A percentile compares a stretch with the other conserved stretches of the same genome.
phyloP scores from a whole-genome alignment of 1,140 invertebrate species.

The Zaprionus gabonicus region DNA sequence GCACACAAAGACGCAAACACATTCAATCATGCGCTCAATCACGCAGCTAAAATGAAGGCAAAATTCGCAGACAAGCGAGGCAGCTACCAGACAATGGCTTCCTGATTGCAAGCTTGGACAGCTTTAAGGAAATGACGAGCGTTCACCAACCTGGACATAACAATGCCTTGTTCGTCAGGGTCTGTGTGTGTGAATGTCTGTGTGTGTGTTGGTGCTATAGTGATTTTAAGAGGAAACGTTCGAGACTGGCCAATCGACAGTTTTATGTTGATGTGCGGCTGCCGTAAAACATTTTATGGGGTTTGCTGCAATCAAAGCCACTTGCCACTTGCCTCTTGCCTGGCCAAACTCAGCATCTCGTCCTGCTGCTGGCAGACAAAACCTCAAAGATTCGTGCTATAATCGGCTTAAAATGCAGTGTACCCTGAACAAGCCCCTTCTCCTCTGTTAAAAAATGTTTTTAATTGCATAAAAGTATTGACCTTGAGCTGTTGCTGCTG shows the following conservation, averaged over 20 bases:
- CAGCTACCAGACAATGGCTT: slow-evolving; percentile 65
- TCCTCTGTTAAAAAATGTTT: slow-evolving; percentile 6
- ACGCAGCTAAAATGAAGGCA: slow-evolving; percentile 59
- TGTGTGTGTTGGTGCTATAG: slow-evolving; percentile 15
- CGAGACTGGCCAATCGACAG: slow-evolving; percentile 32
- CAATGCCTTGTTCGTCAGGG: neutral
- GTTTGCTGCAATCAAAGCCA: slow-evolving; percentile 31
- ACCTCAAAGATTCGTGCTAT: slow-evolving; percentile 54
- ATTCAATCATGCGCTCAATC: slow-evolving; percentile 76
- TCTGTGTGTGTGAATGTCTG: slow-evolving; percentile 1
- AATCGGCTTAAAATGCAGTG: slow-evolving; percentile 75
- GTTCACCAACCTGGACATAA: slow-evolving; percentile 11
- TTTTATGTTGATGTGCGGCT: slow-evolving; percentile 39
- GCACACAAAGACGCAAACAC: slow-evolving; percentile 26
- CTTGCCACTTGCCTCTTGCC: neutral
- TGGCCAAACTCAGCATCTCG: slow-evolving; percentile 5
- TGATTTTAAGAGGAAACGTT: slow-evolving; percentile 39
- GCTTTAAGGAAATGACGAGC: slow-evolving; percentile 72
- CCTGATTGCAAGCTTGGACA: slow-evolving; percentile 64
- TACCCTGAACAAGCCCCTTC: neutral
- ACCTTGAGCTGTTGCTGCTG: slow-evolving; percentile 11
- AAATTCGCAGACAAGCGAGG: slow-evolving; percentile 30
- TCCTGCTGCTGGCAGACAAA: neutral
- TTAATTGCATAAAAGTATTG: slow-evolving; percentile 10
- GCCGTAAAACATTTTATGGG: slow-evolving; percentile 45